Evolutionary conservation across 2,113 vertebrate species (phyloP).

Genomic region (Regulus satrapa): DNA sequence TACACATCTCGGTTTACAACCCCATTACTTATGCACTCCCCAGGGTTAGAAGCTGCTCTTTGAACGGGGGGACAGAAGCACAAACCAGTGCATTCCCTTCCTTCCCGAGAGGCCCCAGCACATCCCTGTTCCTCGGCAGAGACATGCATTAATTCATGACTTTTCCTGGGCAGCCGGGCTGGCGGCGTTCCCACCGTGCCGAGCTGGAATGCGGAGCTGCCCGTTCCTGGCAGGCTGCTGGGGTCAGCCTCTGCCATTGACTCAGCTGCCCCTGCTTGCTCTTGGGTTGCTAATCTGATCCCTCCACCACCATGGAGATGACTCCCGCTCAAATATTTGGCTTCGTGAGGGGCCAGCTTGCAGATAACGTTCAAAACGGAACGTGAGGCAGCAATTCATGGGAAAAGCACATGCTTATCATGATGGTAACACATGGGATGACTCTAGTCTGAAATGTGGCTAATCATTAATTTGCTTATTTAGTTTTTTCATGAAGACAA

Average conservation of each 20-base stretch:
- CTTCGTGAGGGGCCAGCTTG: neutral
- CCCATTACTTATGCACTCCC: neutral
- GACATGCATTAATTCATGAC: neutral
- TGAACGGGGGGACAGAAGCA: neutral
- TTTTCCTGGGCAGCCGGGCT: conserved; percentile 26
- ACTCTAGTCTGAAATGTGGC: neutral
- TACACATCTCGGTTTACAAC: neutral
- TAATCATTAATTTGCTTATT: neutral
- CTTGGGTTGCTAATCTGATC: neutral
- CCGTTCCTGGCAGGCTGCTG: conserved; percentile 21
- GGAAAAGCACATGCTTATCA: neutral
- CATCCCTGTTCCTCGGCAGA: neutral
- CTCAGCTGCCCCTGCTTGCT: neutral
- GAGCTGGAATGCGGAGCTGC: neutral
- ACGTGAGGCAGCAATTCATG: neutral
- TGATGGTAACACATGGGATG: neutral
- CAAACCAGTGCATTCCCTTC: neutral
- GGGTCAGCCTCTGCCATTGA: neutral
- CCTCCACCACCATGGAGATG: neutral
- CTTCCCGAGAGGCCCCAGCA: neutral
- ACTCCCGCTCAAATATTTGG: neutral
- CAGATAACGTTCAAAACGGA: accelerated
- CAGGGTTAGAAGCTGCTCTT: neutral
- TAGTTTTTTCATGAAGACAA: neutral
- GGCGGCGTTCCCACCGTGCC: neutral